These are phyloP conservation scores for Diadophis punctatus DNA, from an alignment of 2,113 vertebrate genomes.

Conservation along the genomic window DNA sequence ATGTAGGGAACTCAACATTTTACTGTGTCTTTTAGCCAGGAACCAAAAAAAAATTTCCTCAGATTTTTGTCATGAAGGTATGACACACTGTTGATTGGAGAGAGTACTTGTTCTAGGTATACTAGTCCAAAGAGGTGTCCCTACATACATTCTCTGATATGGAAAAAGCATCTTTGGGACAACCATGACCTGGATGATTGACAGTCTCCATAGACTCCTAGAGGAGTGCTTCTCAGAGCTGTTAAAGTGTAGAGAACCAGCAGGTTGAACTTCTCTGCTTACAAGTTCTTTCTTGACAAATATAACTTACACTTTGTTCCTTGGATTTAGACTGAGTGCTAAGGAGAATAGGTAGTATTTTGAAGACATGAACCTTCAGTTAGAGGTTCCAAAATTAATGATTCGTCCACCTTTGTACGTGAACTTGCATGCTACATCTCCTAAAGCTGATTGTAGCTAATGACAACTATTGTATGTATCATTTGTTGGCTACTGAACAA, in stretches of 20 bases:
- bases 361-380: not conserved
- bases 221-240: not conserved
- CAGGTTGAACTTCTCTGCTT: not conserved
- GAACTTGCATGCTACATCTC: not conserved
- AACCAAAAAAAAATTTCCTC: constrained; percentile 1
- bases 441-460: not conserved
- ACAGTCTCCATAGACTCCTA: not conserved
- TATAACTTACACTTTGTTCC: not conserved
- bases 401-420: not conserved
- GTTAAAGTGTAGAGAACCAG: not conserved
- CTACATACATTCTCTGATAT: not conserved
- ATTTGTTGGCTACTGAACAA: not conserved
- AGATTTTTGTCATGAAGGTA: not conserved
- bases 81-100: not conserved
- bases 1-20: not conserved
- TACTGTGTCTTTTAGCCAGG: not conserved
- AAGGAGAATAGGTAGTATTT: not conserved
- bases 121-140: not conserved
- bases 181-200: no score
- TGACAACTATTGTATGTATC: not conserved
- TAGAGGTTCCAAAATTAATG: not conserved
- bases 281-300: not conserved
- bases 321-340: not conserved
- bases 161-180: no score
- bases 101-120: not conserved